Percentiles rank a stretch among this genome's conserved stretches.
Conservation (phyloP, 2,797 vertebrate species). For the Hapalemur alaotrensis region DNA sequence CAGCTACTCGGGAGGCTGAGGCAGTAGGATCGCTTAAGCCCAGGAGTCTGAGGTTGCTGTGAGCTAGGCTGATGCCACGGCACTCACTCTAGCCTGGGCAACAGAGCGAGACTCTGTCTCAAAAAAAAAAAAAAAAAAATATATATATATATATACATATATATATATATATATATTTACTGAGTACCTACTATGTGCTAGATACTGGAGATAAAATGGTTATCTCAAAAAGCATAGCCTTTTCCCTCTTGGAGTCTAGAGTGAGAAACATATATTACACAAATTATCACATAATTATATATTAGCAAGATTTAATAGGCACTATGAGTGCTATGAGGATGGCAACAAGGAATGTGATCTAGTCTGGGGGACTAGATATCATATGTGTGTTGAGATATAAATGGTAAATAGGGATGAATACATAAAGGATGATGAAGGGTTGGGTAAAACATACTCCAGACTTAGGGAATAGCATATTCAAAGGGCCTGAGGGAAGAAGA, state of each 20-base stretch:
- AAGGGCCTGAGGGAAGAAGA: not conserved
- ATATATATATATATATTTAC: too few relatives aligned
- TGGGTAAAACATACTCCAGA: not conserved
- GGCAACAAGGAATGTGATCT: not conserved
- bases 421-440: not conserved
- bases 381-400: not conserved
- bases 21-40: too few relatives aligned
- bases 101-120: too few relatives aligned
- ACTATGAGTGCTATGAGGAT: not conserved
- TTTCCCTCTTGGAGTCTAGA: not conserved
- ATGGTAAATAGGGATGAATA: not conserved
- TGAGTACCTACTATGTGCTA: not conserved
- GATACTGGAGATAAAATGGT: not conserved
- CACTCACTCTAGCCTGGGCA: too few relatives aligned
- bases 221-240: not conserved
- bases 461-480: not conserved
- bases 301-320: not conserved
- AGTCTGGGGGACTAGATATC: not conserved
- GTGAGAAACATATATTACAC: not conserved
- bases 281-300: not conserved
- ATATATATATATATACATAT: too few relatives aligned
- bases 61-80: too few relatives aligned
- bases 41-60: too few relatives aligned
- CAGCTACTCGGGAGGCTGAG: too few relatives aligned
- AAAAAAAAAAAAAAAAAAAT: too few relatives aligned